Conservation (phyloP, 2,888 invertebrate species). For the Lissonota sp. region DNA sequence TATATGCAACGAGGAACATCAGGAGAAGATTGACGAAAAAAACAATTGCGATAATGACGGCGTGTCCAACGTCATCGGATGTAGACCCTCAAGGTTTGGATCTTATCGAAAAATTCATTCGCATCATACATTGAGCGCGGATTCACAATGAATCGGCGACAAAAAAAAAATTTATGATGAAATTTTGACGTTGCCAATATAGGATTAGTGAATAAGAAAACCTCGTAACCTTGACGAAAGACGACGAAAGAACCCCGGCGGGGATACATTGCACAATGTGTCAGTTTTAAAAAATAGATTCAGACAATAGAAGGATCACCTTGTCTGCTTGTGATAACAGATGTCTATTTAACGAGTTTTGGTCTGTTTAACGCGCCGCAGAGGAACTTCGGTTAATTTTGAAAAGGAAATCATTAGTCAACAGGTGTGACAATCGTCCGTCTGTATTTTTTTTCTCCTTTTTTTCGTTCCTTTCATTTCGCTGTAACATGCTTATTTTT, state of each 20-base stretch:
- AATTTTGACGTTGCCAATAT: too few species aligned
- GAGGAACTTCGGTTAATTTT: conserved; percentile 45
- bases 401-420: conserved; percentile 54
- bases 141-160: too few species aligned
- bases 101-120: conserved; percentile 4
- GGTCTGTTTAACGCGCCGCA: not conserved
- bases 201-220: too few species aligned
- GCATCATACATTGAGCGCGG: too few species aligned
- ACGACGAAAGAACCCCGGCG: not conserved
- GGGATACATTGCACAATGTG: conserved; percentile 6
- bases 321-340: not conserved
- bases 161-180: too few species aligned
- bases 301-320: not conserved
- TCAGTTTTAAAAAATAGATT: conserved; percentile 13
- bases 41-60: conserved; percentile 17
- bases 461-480: not conserved
- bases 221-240: not conserved
- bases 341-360: conserved; percentile 30
- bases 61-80: conserved; percentile 14
- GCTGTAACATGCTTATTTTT: too few species aligned
- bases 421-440: conserved; percentile 40
- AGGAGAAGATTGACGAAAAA: not conserved
- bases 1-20: too few species aligned
- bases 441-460: conserved; percentile 24
- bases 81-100: conserved; percentile 37